Conservation (phyloP, 2,888 invertebrate species). For the Macropis europaea region DNA sequence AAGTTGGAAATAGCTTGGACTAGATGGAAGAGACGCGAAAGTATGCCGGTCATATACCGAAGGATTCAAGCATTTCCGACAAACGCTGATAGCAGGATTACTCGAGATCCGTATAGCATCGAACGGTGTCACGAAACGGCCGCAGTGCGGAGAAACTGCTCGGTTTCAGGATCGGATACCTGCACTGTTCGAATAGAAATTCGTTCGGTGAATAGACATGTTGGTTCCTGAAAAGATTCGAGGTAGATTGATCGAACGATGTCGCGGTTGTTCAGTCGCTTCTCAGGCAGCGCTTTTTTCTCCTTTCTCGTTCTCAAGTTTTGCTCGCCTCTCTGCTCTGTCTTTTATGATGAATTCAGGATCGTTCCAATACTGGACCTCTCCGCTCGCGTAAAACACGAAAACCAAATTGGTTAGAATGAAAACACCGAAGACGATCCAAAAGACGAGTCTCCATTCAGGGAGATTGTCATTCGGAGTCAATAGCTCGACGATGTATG, state of each 20-base stretch:
- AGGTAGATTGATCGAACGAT: not conserved
- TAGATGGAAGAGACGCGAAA: slow-evolving; percentile 7
- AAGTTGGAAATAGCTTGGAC: slow-evolving; percentile 6
- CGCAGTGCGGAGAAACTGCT: too few relatives aligned
- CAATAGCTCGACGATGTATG: slow-evolving; percentile 85
- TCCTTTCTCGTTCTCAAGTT: not conserved
- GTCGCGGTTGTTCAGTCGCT: not conserved
- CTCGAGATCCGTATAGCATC: too few relatives aligned
- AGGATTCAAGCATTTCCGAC: not conserved
- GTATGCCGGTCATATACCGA: not conserved
- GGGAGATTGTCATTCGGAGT: slow-evolving; percentile 78
- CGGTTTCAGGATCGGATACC: too few relatives aligned
- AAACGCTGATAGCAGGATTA: not conserved
- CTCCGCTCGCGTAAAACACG: slow-evolving; percentile 86
- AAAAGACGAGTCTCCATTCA: slow-evolving; percentile 90
- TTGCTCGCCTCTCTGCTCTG: slow-evolving; percentile 46
- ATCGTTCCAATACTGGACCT: slow-evolving; percentile 89
- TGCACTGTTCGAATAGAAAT: not conserved
- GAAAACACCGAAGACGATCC: slow-evolving; percentile 88
- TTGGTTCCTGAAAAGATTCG: not conserved
- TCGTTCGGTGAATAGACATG: too few relatives aligned
- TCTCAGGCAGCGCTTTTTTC: not conserved
- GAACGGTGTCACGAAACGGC: too few relatives aligned
- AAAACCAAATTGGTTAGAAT: slow-evolving; percentile 86
- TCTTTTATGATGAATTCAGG: slow-evolving; percentile 76